phyloP scores from a whole-genome alignment of 2,113 vertebrate species.

The Anser cygnoides region DNA sequence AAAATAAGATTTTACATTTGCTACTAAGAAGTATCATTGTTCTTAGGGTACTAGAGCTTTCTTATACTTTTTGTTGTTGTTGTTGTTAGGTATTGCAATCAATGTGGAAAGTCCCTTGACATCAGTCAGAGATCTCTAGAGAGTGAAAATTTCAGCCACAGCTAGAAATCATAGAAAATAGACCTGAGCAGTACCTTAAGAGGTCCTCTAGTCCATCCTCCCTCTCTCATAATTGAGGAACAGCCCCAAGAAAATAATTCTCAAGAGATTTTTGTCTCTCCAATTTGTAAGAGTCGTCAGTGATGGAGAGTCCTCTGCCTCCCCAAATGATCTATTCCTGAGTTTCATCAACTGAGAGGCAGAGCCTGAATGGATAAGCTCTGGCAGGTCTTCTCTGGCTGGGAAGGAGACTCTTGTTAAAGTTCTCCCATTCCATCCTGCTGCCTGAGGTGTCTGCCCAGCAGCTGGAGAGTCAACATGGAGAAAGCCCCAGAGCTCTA shows the following conservation, averaged over 20 bases:
- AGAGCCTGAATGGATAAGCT: neutral
- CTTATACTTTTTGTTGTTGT: neutral
- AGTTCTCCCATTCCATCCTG: neutral
- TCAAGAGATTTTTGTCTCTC: neutral
- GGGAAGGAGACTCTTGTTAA: neutral
- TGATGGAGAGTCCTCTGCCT: neutral
- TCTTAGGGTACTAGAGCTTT: neutral
- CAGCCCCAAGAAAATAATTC: neutral
- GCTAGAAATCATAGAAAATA: neutral
- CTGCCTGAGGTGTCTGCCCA: neutral
- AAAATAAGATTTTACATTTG: neutral
- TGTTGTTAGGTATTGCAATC: neutral
- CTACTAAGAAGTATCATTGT: neutral
- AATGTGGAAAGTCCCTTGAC: neutral
- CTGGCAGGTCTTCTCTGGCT: neutral
- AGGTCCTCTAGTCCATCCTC: neutral
- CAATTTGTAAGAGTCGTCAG: neutral
- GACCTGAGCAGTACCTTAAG: neutral
- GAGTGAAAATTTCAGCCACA: neutral
- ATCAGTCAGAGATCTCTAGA: neutral
- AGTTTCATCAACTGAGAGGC: neutral
- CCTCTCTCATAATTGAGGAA: neutral
- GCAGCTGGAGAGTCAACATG: neutral
- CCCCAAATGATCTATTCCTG: neutral
- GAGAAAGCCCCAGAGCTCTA: neutral